Base-by-base conservation (phyloP, 2,888 invertebrate species). In the Apodemia hepburni region DNA sequence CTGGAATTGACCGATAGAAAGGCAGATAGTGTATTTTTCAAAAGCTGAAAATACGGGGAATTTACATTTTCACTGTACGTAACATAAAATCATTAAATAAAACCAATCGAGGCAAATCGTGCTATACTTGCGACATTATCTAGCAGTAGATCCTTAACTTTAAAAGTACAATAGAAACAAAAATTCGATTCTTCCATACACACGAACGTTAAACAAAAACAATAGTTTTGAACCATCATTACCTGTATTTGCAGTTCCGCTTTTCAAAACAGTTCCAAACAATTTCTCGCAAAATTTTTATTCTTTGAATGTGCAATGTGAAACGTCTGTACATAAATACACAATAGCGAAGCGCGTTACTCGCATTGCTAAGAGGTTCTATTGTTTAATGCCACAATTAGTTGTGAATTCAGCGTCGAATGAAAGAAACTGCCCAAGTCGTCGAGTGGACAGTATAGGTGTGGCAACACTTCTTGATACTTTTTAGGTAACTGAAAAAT, bases 361-460 rank as follows among this genome's bases (percentile, higher is more conserved):
- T 81, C 80, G 78, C 81, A 75, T 78, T 77, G 82, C 84, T 86
- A 86, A 89, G 87, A 89, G 90, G 83, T 86, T 86, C 90, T 88
- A 90, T 90, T 90, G 90, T 90, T 90, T 90, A 89, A 90, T 89
- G 83, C 79, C 81, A 85, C 87, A 89, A 89, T 89, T 89, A 81
- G 81, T 81, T 81, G 79, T 75, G 86, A 82, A 86, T 84, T 84
- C 85, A 77, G 74, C 79, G 65, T 69, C 78, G 82, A 79, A 81
- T 82, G 86, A 80, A 89, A 89, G 89, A 89, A 86, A 82, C 89
- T 87, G 90, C 86, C 89, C 90, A 88, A 87, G 88, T 87, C 84
- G 79, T 76, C 73, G 68, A 70, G 71, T 72, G 71, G 68, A 70
- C 71, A 64, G 60, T 69, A 42, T 68, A 77, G 67, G 3, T 42